Evolutionary conservation across 2,113 vertebrate genomes (phyloP), one percentile per base, ranked within the genome.

Genomic region (Sprattus sprattus): DNA sequence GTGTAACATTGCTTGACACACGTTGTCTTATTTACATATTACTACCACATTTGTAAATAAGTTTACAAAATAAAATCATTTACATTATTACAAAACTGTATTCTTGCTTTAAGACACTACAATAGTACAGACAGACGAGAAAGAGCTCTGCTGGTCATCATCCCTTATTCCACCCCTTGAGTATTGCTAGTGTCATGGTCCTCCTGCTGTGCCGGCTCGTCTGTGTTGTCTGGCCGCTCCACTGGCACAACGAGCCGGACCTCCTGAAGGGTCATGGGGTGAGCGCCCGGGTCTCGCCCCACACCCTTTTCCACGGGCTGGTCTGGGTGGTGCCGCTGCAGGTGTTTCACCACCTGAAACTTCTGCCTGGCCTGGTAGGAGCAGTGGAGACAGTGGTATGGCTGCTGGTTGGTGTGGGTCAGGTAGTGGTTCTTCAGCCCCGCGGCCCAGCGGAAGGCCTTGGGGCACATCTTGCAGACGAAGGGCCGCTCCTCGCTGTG

Each of bases 371-470:
- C 98, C 47, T 95, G 95, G 92, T 99, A 99, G 89, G 94, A 90
- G 91, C 98, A 99, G 92, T 97, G 95, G 83, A 94, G 94, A 89
- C 98, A 99, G 93, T 96, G 93, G 94, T 99, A 99, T 2, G 98
- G 98, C 84, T 96, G 96, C 90, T 95, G 96, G 2, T 98, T 95
- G 4, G 97, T 97, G 94, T 99, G 98, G 20, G 96, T 97, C 87
- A 99, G 97, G 94, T 96, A 97, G 84, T 99, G 98, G 87, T 99
- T 97, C 13, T 98, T 95, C 67, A 99, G 96, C 32, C 98, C 98
- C 0, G 98, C 98, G 0, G 98, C 97, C 98, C 98, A 99, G 84
- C 98, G 96, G 94, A 99, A 99, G 28, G 96, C 94, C 8, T 97
- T 96, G 82, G 90, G 93, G 5, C 98, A 99, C 86, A 96, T 82